Evolutionary conservation across 1,140 invertebrate genomes (phyloP).

Genomic region (Probaryconus sp.): DNA sequence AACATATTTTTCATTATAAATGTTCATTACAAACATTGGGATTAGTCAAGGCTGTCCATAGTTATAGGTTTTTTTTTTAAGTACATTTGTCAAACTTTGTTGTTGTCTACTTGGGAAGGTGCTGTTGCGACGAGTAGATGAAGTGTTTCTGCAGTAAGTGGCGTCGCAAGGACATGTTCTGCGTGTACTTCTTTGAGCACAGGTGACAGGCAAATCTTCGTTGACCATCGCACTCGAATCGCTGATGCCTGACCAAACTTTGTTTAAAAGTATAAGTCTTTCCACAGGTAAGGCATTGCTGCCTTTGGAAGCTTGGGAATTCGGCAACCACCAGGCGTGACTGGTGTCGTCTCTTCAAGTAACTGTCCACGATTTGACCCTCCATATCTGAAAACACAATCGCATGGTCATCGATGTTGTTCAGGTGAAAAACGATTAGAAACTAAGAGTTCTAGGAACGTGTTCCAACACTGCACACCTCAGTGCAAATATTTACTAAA

Average conservation of each 20-base stretch:
- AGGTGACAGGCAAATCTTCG: constrained; percentile 75
- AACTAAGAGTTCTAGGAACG: no score
- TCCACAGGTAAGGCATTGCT: constrained; percentile 74
- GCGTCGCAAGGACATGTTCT: constrained; percentile 72
- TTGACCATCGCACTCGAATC: constrained; percentile 78
- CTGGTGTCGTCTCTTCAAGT: neutral
- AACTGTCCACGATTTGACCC: no score
- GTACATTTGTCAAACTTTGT: no score
- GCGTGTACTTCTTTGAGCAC: constrained; percentile 76
- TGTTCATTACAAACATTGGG: no score
- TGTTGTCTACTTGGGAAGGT: constrained; percentile 23
- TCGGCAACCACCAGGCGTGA: constrained; percentile 4
- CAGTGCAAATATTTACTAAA: no score
- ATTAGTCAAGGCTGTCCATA: no score
- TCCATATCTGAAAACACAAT: no score
- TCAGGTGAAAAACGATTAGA: no score
- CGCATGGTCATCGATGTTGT: no score
- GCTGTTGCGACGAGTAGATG: constrained; percentile 26
- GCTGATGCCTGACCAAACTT: constrained; percentile 76
- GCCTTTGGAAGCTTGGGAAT: constrained; percentile 8
- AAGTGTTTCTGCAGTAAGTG: constrained; percentile 67
- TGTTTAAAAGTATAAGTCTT: constrained; percentile 76
- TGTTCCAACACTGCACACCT: no score
- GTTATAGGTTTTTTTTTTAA: no score
- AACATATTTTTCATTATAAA: no score